These are phyloP conservation scores for Drosophila chauvacae DNA, from an alignment of 1,140 invertebrate genomes.

Conservation along the genomic window DNA sequence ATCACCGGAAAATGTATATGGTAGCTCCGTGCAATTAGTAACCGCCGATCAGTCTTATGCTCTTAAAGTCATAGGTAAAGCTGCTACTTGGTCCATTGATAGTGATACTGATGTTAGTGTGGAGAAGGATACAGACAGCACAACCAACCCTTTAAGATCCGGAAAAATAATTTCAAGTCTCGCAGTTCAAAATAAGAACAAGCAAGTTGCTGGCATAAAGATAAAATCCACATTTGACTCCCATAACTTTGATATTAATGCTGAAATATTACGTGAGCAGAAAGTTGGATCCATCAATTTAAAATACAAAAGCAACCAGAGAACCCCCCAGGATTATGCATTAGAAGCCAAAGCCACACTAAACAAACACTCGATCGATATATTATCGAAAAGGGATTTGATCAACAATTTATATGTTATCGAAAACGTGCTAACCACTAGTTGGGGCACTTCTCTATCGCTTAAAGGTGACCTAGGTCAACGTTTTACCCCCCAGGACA, in stretches of 20 bases:
- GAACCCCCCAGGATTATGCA: slow-evolving; percentile 78
- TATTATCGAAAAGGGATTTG: slow-evolving; percentile 57
- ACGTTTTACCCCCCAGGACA: slow-evolving; percentile 59
- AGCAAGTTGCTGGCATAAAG: slow-evolving; percentile 41
- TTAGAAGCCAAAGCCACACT: slow-evolving; percentile 57
- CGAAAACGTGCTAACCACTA: slow-evolving; percentile 65
- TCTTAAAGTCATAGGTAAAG: slow-evolving; percentile 51
- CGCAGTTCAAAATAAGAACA: slow-evolving; percentile 50
- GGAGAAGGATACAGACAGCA: slow-evolving; percentile 22
- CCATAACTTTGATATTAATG: slow-evolving; percentile 59
- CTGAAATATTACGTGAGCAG: slow-evolving; percentile 48
- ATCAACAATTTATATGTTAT: slow-evolving; percentile 61
- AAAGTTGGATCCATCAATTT: slow-evolving; percentile 50
- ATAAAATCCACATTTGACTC: slow-evolving; percentile 37
- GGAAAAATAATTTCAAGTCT: slow-evolving; percentile 49
- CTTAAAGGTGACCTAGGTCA: slow-evolving; percentile 73
- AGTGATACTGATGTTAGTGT: slow-evolving; percentile 26
- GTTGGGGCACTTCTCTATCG: slow-evolving; percentile 66
- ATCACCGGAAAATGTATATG: slow-evolving; percentile 60
- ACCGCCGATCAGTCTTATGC: slow-evolving; percentile 37
- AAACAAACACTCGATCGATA: slow-evolving; percentile 68
- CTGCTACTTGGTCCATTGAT: slow-evolving; percentile 40
- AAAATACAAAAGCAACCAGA: slow-evolving; percentile 65
- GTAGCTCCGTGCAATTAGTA: slow-evolving; percentile 50
- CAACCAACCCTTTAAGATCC: slow-evolving; percentile 26